Evolutionary conservation across 2,888 invertebrate species (phyloP), one percentile per base, ranked within the genome.

Genomic region (Diaperis boleti): DNA sequence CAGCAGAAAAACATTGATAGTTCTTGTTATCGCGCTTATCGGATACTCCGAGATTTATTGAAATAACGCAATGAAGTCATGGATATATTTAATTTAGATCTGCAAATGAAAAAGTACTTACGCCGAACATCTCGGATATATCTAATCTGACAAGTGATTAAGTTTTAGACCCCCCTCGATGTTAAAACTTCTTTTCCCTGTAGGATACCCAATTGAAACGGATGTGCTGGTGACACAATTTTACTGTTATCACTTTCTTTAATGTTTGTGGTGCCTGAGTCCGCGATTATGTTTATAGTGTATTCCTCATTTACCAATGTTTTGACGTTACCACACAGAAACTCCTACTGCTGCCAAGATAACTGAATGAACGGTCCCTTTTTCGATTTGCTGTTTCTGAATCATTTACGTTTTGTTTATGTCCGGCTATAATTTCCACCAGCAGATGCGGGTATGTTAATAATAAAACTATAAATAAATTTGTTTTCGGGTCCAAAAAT

Each of bases 321-420:
- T 33, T 29, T 47, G 18, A 33, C 33, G 11, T 33, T 15, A 4
- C 33, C 35, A 33, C 49, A 47, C 31, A 29, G 33, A 8, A 11
- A 13, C 26, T 45, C 14, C 8, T n/a, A n/a, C n/a, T n/a, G n/a
- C n/a, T 45, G 15, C 26, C 26, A 14, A 14, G 18, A 44, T 20
- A 47, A 47, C 17, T 49, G 33, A 49, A 49, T 49, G 49, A 52
- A 52, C 37, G 35, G 15, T 5, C 17, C 15, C 10, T 31, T 56
- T 29, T 41, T 29, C 22, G 26, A 55, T 35, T 54, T n/a, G 3
- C 20, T 20, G 14, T 13, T n/a, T 39, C 52, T 54, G 39, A 57
- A 55, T 44, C 55, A 45, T 60, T 60, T 60, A 60, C 50, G 54
- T 54, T 52, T 52, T 60, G 60, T 60, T 60, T 60, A 60, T 54